Percentiles rank a stretch among this genome's conserved stretches.
Evolutionary conservation across 2,797 vertebrate species (phyloP).

Genomic region (Bufotes viridis): DNA sequence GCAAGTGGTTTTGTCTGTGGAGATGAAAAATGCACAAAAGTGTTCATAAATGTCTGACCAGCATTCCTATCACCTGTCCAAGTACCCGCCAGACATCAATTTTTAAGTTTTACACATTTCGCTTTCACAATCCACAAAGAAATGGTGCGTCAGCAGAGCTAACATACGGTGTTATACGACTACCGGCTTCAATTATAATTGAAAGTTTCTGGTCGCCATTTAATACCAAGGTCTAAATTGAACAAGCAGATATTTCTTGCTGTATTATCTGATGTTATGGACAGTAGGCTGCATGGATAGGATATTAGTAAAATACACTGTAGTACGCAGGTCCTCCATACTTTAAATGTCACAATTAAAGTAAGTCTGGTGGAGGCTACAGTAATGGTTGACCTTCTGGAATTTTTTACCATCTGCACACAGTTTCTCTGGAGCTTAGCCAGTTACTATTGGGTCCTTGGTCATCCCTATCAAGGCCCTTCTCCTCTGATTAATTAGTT

Average conservation of each 20-base stretch:
- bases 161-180: conserved; percentile 23
- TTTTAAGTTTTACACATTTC: conserved; percentile 48
- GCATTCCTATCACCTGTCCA: conserved; percentile 44
- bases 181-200: conserved; percentile 11
- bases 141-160: conserved; percentile 34
- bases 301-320: no score
- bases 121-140: conserved; percentile 35
- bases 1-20: conserved; percentile 38
- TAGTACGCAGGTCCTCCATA: no score
- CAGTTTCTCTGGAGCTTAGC: no score
- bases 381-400: no score
- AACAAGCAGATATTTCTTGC: background rate
- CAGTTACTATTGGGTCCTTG: no score
- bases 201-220: background rate
- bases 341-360: no score
- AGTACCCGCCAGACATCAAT: conserved; percentile 21
- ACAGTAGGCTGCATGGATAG: no score
- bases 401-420: no score
- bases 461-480: no score
- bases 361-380: no score
- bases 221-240: background rate
- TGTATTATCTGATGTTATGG: background rate
- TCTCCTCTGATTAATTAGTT: no score
- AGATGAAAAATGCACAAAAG: conserved; percentile 36
- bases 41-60: conserved; percentile 53